Conservation (phyloP, 2,797 vertebrate genomes). For the Anabas testudineus region DNA sequence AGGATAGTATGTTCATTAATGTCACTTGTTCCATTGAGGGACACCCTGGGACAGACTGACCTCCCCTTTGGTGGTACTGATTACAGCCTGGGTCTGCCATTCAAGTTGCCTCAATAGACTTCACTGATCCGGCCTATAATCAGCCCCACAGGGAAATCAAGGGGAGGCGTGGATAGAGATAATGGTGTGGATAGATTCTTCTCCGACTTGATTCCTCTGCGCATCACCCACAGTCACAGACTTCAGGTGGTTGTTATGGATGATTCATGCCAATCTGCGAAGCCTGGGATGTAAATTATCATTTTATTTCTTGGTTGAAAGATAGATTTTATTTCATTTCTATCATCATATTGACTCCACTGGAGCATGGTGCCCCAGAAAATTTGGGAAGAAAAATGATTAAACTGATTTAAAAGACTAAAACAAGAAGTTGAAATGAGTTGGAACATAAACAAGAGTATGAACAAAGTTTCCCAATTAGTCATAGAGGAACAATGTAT, state of each 20-base stretch:
- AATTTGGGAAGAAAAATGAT: background rate
- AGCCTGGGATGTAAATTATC: background rate
- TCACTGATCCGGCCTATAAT: constrained; percentile 51
- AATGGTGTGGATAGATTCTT: constrained; percentile 49
- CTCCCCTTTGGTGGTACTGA: constrained; percentile 56
- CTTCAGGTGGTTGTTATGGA: constrained; percentile 24
- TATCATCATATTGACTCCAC: background rate
- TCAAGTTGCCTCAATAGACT: constrained; percentile 59
- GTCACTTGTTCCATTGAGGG: constrained; percentile 58
- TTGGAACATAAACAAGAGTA: no score
- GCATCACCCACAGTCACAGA: constrained; percentile 27
- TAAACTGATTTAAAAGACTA: no score
- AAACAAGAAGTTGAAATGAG: background rate
- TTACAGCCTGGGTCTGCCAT: constrained; percentile 58
- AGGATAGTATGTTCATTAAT: constrained; percentile 59
- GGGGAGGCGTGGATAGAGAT: constrained; percentile 38
- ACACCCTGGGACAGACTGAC: constrained; percentile 45
- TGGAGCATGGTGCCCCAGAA: background rate
- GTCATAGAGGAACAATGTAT: no score
- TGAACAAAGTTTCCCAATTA: no score
- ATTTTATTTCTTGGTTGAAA: constrained; percentile 15
- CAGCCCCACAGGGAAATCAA: constrained; percentile 64
- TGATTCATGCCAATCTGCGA: constrained; percentile 38
- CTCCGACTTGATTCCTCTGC: constrained; percentile 42
- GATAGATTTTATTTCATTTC: constrained; percentile 7